Evolutionary conservation across 2,113 vertebrate species (phyloP).

Genomic region (Carettochelys insculpta): DNA sequence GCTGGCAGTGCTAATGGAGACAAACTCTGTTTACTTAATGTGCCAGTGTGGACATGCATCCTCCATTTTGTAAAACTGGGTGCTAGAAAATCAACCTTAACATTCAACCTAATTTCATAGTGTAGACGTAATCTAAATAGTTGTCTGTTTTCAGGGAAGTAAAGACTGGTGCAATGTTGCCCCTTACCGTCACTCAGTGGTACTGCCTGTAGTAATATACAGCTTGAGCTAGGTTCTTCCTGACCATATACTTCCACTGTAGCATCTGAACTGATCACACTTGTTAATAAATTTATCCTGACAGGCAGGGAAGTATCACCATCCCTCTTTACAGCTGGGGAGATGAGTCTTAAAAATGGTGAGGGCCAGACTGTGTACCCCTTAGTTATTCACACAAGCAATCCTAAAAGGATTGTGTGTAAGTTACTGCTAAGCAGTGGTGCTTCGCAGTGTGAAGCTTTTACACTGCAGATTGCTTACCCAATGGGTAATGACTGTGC

Average conservation of each 20-base stretch:
- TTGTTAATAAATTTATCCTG: not conserved
- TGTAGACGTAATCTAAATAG: not conserved
- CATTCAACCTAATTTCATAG: no score
- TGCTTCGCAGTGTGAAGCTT: not conserved
- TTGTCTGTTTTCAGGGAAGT: not conserved
- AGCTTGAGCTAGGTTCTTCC: not conserved
- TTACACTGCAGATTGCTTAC: not conserved
- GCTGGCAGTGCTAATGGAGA: no score
- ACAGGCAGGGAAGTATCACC: not conserved
- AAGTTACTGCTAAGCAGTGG: fast-evolving
- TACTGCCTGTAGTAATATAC: not conserved
- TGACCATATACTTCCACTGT: not conserved
- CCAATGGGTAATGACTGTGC: not conserved
- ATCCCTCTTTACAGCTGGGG: not conserved
- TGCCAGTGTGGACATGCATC: no score
- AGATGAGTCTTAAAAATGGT: fast-evolving
- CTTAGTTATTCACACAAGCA: not conserved
- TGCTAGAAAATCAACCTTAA: no score
- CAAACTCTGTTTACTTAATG: no score
- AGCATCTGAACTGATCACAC: not conserved
- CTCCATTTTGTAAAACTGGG: no score
- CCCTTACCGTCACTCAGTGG: not conserved
- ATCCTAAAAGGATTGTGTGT: not conserved
- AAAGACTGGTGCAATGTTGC: not conserved
- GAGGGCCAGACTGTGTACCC: not conserved